phyloP scores from a whole-genome alignment of 1,140 invertebrate species.

The Nephila pilipes region DNA sequence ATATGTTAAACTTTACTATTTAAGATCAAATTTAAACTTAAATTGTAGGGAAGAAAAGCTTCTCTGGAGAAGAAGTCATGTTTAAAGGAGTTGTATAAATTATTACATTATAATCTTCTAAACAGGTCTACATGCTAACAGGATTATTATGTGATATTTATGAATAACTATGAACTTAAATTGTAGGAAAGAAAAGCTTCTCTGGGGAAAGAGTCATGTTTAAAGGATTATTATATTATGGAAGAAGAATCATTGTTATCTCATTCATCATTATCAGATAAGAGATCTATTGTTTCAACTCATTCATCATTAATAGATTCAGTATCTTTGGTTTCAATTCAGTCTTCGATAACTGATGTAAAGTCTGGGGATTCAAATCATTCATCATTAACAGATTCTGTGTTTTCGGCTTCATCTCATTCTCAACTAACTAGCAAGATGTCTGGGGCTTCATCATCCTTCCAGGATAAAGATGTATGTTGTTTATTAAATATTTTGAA shows the following conservation, averaged over 20 bases:
- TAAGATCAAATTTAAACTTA: neutral
- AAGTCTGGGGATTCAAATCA: neutral
- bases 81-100: constrained; percentile 55
- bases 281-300: neutral
- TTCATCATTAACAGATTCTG: neutral
- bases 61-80: constrained; percentile 40
- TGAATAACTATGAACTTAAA: neutral
- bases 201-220: constrained; percentile 40
- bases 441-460: neutral
- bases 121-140: too few relatives aligned
- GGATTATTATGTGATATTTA: too few relatives aligned
- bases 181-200: constrained; percentile 31
- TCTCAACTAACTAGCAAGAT: neutral
- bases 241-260: constrained; percentile 62
- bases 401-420: neutral
- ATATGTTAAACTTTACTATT: too few relatives aligned
- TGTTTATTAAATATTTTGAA: neutral
- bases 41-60: neutral
- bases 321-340: neutral
- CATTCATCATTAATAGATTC: constrained; percentile 2
- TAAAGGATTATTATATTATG: constrained; percentile 59
- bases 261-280: constrained; percentile 57
- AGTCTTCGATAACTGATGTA: neutral
- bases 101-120: constrained; percentile 59
- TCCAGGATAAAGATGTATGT: constrained; percentile 24